phyloP scores from a whole-genome alignment of 1,140 invertebrate species.

The Eupeodes corollae region DNA sequence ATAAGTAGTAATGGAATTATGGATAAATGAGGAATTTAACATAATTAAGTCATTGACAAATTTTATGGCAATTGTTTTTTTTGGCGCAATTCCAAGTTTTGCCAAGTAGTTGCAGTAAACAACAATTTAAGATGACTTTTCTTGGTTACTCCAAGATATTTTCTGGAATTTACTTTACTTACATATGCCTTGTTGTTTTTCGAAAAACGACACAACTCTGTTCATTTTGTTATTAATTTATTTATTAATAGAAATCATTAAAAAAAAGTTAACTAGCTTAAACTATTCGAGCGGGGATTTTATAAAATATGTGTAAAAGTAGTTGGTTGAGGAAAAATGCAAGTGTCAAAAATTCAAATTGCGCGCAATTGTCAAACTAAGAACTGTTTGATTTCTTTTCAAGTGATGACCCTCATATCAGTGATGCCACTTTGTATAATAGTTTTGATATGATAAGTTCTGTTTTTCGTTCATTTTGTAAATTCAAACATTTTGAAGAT shows the following conservation, averaged over 20 bases:
- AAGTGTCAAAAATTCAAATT: conserved; percentile 1
- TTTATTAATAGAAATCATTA: neutral
- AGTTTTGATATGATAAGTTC: no score
- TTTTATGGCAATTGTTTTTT: neutral
- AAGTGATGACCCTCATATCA: no score
- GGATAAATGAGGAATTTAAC: neutral
- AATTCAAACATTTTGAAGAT: no score
- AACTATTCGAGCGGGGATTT: neutral
- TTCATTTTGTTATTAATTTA: conserved; percentile 6
- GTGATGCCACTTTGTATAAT: no score
- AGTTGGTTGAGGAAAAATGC: neutral
- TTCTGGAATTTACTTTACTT: conserved; percentile 2
- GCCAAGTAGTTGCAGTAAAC: neutral
- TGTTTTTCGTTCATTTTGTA: no score
- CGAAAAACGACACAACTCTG: conserved; percentile 4
- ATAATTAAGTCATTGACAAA: neutral
- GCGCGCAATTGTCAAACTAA: conserved; percentile 5
- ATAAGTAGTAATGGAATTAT: neutral
- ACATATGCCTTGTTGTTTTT: conserved; percentile 8
- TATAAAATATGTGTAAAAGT: neutral
- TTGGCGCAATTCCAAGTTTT: conserved; percentile 1
- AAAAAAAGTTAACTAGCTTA: neutral
- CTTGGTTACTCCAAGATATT: neutral
- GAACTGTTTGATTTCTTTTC: no score
- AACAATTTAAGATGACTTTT: neutral